Evolutionary conservation across 1,140 invertebrate genomes (phyloP), one percentile per base, ranked within the genome.

Genomic region (Halictus rubicundus): DNA sequence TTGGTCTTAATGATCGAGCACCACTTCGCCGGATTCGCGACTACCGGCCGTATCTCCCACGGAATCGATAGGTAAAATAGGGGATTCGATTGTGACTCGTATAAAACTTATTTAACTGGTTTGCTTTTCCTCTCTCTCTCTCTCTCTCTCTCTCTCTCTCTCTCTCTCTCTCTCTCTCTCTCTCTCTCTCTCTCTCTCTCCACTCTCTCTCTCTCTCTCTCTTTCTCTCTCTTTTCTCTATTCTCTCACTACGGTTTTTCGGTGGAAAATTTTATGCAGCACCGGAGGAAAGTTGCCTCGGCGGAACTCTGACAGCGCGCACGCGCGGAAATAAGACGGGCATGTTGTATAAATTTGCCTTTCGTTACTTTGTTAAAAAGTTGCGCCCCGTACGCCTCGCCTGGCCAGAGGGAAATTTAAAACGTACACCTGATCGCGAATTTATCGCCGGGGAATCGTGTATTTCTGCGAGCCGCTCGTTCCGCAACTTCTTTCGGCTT

Each of bases 1-100:
- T 71, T 59, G 32, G n/a, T 39, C 42, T 25, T 23, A n/a, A 64
- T 65, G 74, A 75, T 57, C 23, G 54, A 61, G 21, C 63, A 52
- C 21, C 39, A 72, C 23, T 72, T 32, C n/a, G 23, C 39, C 25
- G 16, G 60, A 37, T 63, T 21, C 60, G 8, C 12, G 68, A 59
- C 16, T 23, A 19, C 19, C n/a, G 5, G 25, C 25, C 25, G 12
- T 32, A 52, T 65, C 27, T 7, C 16, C 25, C 3, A 54, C 21
- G 42, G 32, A 57, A 39, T 42, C 19, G 23, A n/a, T 52, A 23
- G 2, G 57, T 75, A 27, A 75, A 75, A 64, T 64, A n/a, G 42
- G n/a, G 42, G 32, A 64, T 32, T 37, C 71, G 42, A 37, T 49
- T 27, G 49, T 12, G 32, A 49, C 14, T 32, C 7, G 2, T 46